Percentiles rank a stretch among this genome's conserved stretches.
phyloP scores from a whole-genome alignment of 2,113 vertebrate genomes.

The Muscicapa adusta region DNA sequence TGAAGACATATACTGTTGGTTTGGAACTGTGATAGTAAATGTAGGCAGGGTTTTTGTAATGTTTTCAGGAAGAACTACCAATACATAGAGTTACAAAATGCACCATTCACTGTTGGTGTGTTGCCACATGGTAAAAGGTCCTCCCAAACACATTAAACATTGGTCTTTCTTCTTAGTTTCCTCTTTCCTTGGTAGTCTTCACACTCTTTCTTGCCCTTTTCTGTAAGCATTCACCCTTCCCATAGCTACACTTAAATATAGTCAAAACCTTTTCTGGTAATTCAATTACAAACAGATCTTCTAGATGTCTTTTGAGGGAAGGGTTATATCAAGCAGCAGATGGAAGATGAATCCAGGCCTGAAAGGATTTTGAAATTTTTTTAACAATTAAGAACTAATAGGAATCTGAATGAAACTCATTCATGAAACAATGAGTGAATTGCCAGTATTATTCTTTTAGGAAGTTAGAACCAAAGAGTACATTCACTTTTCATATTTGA shows the following conservation, averaged over 20 bases:
- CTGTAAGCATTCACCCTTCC: background rate
- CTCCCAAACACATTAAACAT: background rate
- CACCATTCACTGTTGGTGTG: background rate
- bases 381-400: background rate
- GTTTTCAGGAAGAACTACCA: background rate
- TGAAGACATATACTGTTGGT: background rate
- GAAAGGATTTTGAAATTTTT: background rate
- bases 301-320: background rate
- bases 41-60: background rate
- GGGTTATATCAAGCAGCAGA: background rate
- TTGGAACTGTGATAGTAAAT: background rate
- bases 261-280: background rate
- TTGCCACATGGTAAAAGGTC: background rate
- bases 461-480: background rate
- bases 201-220: background rate
- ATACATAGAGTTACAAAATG: background rate
- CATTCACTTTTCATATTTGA: background rate
- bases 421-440: background rate
- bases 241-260: background rate
- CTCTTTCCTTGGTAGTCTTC: background rate
- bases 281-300: background rate
- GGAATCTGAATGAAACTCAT: background rate
- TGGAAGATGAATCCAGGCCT: background rate
- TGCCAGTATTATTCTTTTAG: background rate
- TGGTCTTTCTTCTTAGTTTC: background rate